A percentile compares a stretch with the other conserved stretches of the same genome.
phyloP scores from a whole-genome alignment of 1,140 invertebrate species.

The Neodiprion lecontei region DNA sequence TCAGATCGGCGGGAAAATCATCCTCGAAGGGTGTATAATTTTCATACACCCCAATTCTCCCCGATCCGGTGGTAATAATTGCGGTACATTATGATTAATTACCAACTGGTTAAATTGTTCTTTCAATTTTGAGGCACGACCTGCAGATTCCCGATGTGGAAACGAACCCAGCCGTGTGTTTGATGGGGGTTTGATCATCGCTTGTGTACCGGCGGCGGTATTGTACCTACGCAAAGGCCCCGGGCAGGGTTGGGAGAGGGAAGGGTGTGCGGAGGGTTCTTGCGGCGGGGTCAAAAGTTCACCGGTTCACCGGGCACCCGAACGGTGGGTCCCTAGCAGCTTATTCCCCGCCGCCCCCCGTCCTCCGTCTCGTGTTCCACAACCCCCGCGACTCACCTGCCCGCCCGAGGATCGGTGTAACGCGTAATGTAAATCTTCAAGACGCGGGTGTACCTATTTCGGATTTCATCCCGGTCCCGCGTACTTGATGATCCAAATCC shows the following conservation, averaged over 20 bases:
- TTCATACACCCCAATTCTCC: background rate
- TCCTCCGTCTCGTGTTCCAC: too few relatives aligned
- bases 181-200: slow-evolving; percentile 3
- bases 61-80: background rate
- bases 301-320: background rate
- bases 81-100: background rate
- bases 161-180: background rate
- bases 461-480: too few relatives aligned
- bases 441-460: background rate
- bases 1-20: background rate
- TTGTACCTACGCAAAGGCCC: background rate
- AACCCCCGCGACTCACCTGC: too few relatives aligned
- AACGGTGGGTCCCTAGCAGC: background rate
- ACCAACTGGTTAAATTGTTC: background rate
- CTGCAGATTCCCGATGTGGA: background rate
- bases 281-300: slow-evolving; percentile 6
- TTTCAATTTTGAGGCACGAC: background rate
- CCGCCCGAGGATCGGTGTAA: too few relatives aligned
- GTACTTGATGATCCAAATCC: too few relatives aligned
- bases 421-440: too few relatives aligned
- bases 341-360: too few relatives aligned
- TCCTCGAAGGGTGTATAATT: background rate
- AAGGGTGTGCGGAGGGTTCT: background rate
- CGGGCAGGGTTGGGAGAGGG: background rate
- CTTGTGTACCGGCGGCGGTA: background rate